phyloP scores from a whole-genome alignment of 2,113 vertebrate genomes.

The Thunnus thynnus region DNA sequence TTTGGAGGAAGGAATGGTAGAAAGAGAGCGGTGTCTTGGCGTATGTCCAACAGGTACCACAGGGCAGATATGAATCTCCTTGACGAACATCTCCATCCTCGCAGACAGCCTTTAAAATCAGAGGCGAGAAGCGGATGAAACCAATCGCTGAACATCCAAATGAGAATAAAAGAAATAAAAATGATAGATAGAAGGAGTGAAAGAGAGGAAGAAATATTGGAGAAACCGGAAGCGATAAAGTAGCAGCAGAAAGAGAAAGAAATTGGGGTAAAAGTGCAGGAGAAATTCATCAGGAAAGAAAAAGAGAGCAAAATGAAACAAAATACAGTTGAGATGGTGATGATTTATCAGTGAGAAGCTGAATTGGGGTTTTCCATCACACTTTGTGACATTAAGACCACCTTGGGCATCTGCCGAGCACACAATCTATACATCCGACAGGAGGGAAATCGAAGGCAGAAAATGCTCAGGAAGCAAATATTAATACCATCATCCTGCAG shows the following conservation, averaged over 20 bases:
- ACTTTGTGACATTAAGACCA: slow-evolving; percentile 15
- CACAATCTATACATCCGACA: not conserved
- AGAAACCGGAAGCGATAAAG: slow-evolving; percentile 18
- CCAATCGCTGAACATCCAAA: not conserved
- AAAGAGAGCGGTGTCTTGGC: not conserved
- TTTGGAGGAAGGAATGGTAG: not conserved
- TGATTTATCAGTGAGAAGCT: slow-evolving; percentile 11
- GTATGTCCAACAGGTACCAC: slow-evolving; percentile 15
- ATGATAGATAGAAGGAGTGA: not conserved
- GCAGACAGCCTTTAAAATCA: slow-evolving; percentile 15
- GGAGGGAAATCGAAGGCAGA: slow-evolving; percentile 11
- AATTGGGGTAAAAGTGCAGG: not conserved
- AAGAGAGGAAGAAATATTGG: not conserved
- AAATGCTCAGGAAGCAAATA: slow-evolving; percentile 11
- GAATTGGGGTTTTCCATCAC: slow-evolving; percentile 25
- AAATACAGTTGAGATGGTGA: slow-evolving; percentile 20
- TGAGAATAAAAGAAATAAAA: slow-evolving; percentile 22
- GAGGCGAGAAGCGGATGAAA: not conserved
- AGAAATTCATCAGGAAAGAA: not conserved
- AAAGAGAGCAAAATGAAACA: not conserved
- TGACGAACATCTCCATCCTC: slow-evolving; percentile 6
- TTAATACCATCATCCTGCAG: not conserved
- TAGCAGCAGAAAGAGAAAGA: not conserved
- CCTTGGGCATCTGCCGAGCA: slow-evolving; percentile 6
- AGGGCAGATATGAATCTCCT: slow-evolving; percentile 21